These are phyloP conservation scores for Trachelus troglodyta DNA, from an alignment of 2,888 invertebrate genomes.

Conservation along the genomic window DNA sequence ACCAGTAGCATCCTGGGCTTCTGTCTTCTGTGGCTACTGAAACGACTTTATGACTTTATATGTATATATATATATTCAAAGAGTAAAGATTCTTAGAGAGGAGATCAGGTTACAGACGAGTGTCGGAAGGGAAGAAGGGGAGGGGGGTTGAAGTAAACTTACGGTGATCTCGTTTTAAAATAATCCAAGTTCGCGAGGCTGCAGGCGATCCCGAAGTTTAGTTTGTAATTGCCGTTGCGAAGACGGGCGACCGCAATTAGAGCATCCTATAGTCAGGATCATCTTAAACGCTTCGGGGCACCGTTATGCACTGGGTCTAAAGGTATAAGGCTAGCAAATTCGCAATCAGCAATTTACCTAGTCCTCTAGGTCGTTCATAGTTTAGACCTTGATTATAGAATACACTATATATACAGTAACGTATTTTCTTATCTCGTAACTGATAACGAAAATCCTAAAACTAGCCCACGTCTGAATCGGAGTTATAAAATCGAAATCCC, in stretches of 20 bases:
- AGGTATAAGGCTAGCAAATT: no score
- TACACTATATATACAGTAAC: no score
- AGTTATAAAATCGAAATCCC: no score
- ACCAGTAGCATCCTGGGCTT: conserved; percentile 40
- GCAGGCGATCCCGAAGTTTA: conserved; percentile 35
- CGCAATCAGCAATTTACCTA: no score
- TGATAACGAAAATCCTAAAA: no score
- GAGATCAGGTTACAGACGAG: conserved; percentile 3
- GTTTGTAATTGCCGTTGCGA: conserved; percentile 36
- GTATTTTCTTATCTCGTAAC: no score
- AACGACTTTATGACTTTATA: no score
- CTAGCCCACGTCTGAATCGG: no score
- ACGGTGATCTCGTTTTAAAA: conserved; percentile 51
- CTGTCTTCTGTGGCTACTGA: conserved; percentile 21
- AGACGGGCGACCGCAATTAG: conserved; percentile 43
- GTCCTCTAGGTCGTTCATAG: no score
- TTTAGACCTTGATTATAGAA: no score
- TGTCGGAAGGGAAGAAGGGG: neutral
- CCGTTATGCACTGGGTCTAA: no score
- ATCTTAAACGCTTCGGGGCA: neutral
- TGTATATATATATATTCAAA: no score
- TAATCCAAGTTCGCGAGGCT: conserved; percentile 44
- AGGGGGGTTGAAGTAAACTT: conserved; percentile 25
- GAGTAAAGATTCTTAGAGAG: conserved; percentile 7
- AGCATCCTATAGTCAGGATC: conserved; percentile 18